Evolutionary conservation across 2,888 invertebrate species (phyloP).

Genomic region (Lithophane socia): DNA sequence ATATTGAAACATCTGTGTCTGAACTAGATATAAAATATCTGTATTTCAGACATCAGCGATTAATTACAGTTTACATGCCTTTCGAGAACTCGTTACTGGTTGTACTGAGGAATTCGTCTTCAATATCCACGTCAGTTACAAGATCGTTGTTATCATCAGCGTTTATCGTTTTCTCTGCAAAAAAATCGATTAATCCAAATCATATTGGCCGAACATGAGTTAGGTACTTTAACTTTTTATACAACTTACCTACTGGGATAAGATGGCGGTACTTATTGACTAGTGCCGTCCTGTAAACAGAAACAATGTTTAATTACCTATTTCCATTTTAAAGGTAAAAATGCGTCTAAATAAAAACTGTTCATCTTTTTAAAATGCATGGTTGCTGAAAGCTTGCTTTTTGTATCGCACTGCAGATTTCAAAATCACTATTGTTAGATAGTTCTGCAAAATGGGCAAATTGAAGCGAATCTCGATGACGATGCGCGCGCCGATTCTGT

Average conservation of each 20-base stretch:
- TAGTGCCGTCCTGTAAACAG: constrained; percentile 77
- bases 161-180: constrained; percentile 35
- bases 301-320: constrained; percentile 6
- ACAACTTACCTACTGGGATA: constrained; percentile 72
- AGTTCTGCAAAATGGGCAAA: not conserved
- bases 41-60: too few relatives aligned
- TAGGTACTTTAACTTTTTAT: not conserved
- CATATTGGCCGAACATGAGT: not conserved
- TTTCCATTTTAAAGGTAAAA: not conserved
- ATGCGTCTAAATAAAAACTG: not conserved
- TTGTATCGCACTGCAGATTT: not conserved
- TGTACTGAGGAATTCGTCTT: constrained; percentile 67
- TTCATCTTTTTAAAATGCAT: too few relatives aligned
- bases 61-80: constrained; percentile 47
- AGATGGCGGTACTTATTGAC: constrained; percentile 79
- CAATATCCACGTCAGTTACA: constrained; percentile 55
- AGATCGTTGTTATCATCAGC: constrained; percentile 8
- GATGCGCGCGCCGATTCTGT: not conserved
- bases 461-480: not conserved
- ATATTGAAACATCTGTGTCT: too few relatives aligned
- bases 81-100: constrained; percentile 68
- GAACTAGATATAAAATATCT: too few relatives aligned
- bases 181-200: not conserved
- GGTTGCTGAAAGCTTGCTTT: not conserved
- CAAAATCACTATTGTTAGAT: not conserved